Evolutionary conservation across 1,140 invertebrate species (phyloP), one percentile per base, ranked within the genome.

Genomic region (Leptinotarsa texana): DNA sequence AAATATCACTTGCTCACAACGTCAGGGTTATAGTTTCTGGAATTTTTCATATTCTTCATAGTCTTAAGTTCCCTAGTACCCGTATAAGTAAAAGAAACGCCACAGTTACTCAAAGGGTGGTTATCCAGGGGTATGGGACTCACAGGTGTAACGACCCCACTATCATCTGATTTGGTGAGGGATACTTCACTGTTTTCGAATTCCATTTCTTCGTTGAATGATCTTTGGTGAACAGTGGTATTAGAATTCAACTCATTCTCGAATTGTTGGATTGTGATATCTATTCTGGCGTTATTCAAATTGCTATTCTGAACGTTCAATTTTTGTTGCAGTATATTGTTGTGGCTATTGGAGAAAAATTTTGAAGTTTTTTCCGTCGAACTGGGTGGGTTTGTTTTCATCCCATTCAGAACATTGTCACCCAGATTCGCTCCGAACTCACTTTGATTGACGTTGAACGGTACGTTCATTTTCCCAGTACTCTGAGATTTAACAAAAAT

Each of bases 1-100:
- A 18, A 22, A 42, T 42, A 75, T 71, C 68, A 75, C 63, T 71
- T 75, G 21, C 57, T 48, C 24, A 79, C 70, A 62, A 82, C 70
- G 74, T 83, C 80, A 1, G 83, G 82, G 75, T 81, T 82, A 33
- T 78, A 81, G 72, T 83, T 84, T 68, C 82, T 76, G 18, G 81
- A 77, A 67, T 81, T 80, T 66, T 78, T 81, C 13, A 82, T 70
- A 71, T 77, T 83, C 72, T 87, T 88, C n/a, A 90, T 87, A 8
- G 84, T 88, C 81, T 91, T 91, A 61, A 92, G 81, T 83, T 92
- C 90, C 3, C 90, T 91, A 3, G 90, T 92, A 48, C 90, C 91
- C 71, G 90, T 90, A 77, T 88, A 92, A 73, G 88, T 90, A 62
- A 92, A 90, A 81, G 88, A 89, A 2, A 92, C 90, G 80, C 91